A percentile compares a stretch with the other conserved stretches of the same genome.
Evolutionary conservation across 2,888 invertebrate genomes (phyloP).

Genomic region (Sturmia bella): DNA sequence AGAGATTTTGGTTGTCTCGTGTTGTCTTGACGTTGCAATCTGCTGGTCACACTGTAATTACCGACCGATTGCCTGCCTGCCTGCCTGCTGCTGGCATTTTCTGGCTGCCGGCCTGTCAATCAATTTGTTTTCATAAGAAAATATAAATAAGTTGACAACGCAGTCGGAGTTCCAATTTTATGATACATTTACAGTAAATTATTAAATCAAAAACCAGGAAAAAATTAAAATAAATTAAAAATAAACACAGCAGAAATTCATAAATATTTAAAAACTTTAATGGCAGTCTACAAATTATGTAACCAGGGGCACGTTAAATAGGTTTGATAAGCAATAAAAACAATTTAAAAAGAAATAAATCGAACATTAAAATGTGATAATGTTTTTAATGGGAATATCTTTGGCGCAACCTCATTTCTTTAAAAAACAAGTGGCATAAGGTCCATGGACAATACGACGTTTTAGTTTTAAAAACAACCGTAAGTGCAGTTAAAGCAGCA

Average conservation of each 20-base stretch:
- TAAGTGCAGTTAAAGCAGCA: no score
- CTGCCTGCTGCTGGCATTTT: conserved; percentile 44
- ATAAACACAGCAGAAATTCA: conserved; percentile 31
- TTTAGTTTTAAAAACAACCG: no score
- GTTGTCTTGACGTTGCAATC: conserved; percentile 26
- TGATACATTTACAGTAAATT: conserved; percentile 52
- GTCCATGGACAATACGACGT: no score
- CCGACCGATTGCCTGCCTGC: no score
- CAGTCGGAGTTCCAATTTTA: conserved; percentile 63
- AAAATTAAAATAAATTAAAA: conserved; percentile 51
- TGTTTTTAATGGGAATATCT: not conserved
- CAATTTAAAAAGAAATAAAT: conserved; percentile 6
- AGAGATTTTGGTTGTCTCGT: conserved; percentile 11
- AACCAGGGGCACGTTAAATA: conserved; percentile 16
- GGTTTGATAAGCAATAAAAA: not conserved
- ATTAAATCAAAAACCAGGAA: conserved; percentile 31
- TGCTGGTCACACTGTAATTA: conserved; percentile 45
- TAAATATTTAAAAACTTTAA: conserved; percentile 31
- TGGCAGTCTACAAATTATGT: conserved; percentile 47
- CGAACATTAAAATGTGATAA: not conserved
- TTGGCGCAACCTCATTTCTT: no score
- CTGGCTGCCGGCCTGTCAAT: conserved; percentile 56
- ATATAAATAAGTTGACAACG: conserved; percentile 61
- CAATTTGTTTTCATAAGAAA: conserved; percentile 62
- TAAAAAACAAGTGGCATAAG: no score